Percentiles rank a stretch among this genome's conserved stretches.
These are phyloP conservation scores for Barypeithes pellucidus DNA, from an alignment of 2,888 invertebrate genomes.

Conservation along the genomic window DNA sequence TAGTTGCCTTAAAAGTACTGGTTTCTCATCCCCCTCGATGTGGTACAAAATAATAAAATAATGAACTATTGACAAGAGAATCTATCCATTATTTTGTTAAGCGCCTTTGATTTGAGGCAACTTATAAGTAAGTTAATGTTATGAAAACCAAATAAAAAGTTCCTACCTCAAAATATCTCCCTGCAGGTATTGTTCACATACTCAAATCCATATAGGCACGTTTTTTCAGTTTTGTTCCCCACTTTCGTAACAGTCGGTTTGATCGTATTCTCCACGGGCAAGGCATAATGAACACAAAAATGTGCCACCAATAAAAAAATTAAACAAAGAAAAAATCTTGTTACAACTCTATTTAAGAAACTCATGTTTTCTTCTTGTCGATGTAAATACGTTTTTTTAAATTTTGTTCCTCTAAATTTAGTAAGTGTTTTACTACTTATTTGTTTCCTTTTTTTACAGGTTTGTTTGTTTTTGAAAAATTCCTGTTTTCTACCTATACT, in stretches of 20 bases:
- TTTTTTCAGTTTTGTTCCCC: conserved; percentile 41
- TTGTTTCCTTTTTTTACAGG: not conserved
- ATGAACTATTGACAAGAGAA: no score
- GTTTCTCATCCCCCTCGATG: no score
- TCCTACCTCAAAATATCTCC: conserved; percentile 57
- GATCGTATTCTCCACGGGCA: conserved; percentile 34
- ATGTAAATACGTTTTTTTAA: not conserved
- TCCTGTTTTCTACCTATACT: not conserved
- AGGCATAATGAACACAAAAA: conserved; percentile 7
- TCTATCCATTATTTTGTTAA: no score
- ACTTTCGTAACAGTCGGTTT: conserved; percentile 36
- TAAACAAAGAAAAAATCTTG: not conserved
- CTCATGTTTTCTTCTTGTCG: not conserved
- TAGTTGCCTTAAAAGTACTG: no score
- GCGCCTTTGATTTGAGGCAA: no score
- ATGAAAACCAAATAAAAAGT: no score
- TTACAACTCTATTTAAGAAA: not conserved
- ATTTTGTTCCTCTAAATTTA: not conserved
- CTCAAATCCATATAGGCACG: conserved; percentile 58
- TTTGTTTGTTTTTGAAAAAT: not conserved
- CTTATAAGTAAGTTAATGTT: not conserved
- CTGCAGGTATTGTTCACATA: conserved; percentile 57
- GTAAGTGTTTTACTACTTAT: not conserved
- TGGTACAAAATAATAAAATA: no score
- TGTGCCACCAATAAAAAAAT: conserved; percentile 8